Percentiles rank a stretch among this genome's conserved stretches.
Conservation (phyloP, 1,140 invertebrate genomes). For the Zaprionus africanus region DNA sequence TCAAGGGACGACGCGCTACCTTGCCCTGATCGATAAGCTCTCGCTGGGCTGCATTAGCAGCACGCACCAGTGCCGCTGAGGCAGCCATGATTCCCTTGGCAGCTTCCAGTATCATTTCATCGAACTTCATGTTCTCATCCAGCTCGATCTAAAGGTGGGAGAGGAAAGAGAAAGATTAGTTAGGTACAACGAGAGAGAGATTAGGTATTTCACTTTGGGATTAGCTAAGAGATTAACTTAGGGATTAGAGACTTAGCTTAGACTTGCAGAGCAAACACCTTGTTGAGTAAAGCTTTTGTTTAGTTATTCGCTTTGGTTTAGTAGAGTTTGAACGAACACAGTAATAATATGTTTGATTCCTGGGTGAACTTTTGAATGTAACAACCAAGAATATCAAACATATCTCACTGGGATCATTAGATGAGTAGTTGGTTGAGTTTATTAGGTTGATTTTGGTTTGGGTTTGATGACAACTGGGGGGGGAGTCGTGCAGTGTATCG, state of each 20-base stretch:
- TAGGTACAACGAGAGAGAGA: no score
- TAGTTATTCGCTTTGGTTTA: slow-evolving; percentile 52
- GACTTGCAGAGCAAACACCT: slow-evolving; percentile 49
- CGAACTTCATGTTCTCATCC: slow-evolving; percentile 97
- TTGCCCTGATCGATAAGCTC: slow-evolving; percentile 95
- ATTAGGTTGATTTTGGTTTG: background rate
- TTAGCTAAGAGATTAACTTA: background rate
- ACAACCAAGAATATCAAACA: slow-evolving; percentile 99
- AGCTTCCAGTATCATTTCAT: slow-evolving; percentile 99
- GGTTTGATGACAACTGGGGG: slow-evolving; percentile 24
- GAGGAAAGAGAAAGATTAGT: background rate
- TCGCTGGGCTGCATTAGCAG: slow-evolving; percentile 97
- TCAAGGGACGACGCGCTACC: slow-evolving; percentile 91
- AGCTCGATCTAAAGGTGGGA: slow-evolving; percentile 87
- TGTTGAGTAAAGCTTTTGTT: slow-evolving; percentile 51
- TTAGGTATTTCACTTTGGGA: no score
- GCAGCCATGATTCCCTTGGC: slow-evolving; percentile 99
- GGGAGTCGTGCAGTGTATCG: slow-evolving; percentile 29
- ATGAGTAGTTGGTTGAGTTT: slow-evolving; percentile 41
- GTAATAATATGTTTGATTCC: slow-evolving; percentile 99
- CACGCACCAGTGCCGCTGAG: slow-evolving; percentile 97
- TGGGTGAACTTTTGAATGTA: slow-evolving; percentile 94
- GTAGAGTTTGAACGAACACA: slow-evolving; percentile 85
- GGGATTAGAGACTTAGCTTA: background rate
- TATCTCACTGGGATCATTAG: slow-evolving; percentile 92